Conservation (phyloP, 2,113 vertebrate species). For the Chinchilla lanigera region DNA sequence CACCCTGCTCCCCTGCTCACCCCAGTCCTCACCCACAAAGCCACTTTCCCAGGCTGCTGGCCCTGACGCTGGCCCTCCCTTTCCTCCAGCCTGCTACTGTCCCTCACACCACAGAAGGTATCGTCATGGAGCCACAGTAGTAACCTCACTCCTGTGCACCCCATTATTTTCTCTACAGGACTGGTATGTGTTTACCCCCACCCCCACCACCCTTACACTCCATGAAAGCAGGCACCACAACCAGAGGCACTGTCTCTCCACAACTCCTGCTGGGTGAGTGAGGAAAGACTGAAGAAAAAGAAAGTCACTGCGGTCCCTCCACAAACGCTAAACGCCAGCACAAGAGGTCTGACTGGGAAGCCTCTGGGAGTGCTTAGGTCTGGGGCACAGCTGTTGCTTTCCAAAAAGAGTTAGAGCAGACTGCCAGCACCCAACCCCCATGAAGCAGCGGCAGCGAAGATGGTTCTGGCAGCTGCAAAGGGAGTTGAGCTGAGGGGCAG, state of each 20-base stretch:
- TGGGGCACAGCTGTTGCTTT: constrained; percentile 27
- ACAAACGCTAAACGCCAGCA: background rate
- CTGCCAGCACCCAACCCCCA: background rate
- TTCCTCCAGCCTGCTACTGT: background rate
- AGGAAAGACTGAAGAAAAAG: background rate
- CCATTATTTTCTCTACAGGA: background rate
- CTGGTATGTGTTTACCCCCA: background rate
- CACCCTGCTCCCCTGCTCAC: background rate
- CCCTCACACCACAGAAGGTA: background rate
- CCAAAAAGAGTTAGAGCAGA: constrained; percentile 20
- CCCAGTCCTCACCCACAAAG: background rate
- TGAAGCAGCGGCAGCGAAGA: background rate
- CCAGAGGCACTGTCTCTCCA: background rate
- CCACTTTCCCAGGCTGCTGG: constrained; percentile 85
- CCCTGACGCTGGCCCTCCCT: background rate
- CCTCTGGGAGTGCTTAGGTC: background rate
- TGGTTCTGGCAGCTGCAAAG: background rate
- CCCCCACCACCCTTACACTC: background rate
- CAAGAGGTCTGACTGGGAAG: background rate
- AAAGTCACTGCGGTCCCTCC: background rate
- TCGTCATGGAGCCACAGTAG: background rate
- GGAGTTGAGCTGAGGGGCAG: background rate
- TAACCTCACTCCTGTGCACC: background rate
- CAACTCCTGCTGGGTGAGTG: background rate
- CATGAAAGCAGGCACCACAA: background rate